These are phyloP conservation scores for Ptyas mucosa DNA, from an alignment of 2,113 vertebrate species.

Conservation along the genomic window DNA sequence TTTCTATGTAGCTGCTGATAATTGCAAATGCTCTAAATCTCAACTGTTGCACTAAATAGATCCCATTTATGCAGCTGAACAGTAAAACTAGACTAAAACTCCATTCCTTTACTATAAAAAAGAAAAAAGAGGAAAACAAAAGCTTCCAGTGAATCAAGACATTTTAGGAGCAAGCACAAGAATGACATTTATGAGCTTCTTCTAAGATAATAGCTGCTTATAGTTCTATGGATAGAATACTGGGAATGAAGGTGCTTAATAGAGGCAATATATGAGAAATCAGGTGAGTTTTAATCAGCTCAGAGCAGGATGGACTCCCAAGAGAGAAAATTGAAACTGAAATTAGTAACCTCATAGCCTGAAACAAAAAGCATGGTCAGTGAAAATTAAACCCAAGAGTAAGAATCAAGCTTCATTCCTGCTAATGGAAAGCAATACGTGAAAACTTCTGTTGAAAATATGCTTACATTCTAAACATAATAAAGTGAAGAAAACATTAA, in stretches of 20 bases:
- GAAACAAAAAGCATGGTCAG: not conserved
- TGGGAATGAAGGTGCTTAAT: not conserved
- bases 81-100: not conserved
- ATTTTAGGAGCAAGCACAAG: not conserved
- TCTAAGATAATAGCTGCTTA: not conserved
- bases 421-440: constrained; percentile 3
- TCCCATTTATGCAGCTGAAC: not conserved
- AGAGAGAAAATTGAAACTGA: not conserved
- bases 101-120: not conserved
- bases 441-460: not conserved
- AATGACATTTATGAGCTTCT: not conserved
- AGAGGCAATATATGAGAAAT: not conserved
- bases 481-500: not conserved
- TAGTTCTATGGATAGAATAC: not conserved
- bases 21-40: no score
- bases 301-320: not conserved
- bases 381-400: not conserved
- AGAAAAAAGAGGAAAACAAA: not conserved
- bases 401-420: not conserved
- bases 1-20: not conserved
- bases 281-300: constrained; percentile 5
- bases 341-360: constrained; percentile 2
- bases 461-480: not conserved
- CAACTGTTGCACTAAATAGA: not conserved
- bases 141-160: not conserved